Base-by-base conservation (phyloP, 2,113 vertebrate species). In the Microtus richardsoni region DNA sequence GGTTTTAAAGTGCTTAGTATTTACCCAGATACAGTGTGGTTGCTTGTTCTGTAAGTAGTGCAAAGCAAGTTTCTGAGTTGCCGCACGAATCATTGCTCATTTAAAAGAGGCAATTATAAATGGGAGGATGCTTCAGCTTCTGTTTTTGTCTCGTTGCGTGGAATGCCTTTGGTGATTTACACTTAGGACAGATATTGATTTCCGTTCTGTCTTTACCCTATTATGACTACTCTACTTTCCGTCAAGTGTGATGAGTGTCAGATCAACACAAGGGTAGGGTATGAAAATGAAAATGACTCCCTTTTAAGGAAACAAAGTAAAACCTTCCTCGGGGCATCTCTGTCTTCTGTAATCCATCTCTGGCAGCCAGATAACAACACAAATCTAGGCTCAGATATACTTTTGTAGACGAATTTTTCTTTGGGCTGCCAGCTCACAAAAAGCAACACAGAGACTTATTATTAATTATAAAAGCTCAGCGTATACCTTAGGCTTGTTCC, bases 101-200 rank as follows among this genome's bases (percentile, higher is more conserved):
- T 95, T 94, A 93, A 95, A 95, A 91, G 17, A 60, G 13, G 68
- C 12, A 58, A 91, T 88, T 97, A 94, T 85, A 96, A 94, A 85
- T 95, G 97, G 85, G 71, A 21, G 88, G 91, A 91, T 95, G 88
- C 93, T 96, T 96, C 73, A 92, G 62, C 26, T 95, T 97, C 88
- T 95, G 87, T 75, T 92, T 96, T 93, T 64, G 94, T 93, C 88
- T 92, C 44, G 44, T 86, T 58, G 78, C 22, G 19, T 86, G 36
- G 80, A 94, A 77, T 93, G 78, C 70, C 88, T 97, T 97, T 97
- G 96, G 94, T 97, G 94, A 93, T 93, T 97, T 94, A 94, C 49
- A 62, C 82, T 94, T 80, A 84, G 87, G 95, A 90, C 96, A 91
- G 87, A 62, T 94, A 97, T 90, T 95, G 91, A 96, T 98, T 97